Conservation (phyloP, 2,797 vertebrate genomes). For the Nasua narica region DNA sequence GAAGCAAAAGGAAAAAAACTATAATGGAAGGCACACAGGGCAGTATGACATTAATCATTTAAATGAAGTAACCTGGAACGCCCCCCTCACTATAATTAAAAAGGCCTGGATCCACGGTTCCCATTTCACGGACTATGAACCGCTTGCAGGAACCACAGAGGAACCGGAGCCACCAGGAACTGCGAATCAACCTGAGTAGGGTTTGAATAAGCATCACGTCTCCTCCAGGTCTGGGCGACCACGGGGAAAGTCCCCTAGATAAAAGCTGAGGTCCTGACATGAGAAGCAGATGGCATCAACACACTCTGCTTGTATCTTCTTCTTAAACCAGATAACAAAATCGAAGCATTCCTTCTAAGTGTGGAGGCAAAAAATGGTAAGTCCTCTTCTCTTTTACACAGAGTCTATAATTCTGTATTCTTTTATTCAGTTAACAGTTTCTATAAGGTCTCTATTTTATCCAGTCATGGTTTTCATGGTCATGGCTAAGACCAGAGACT, state of each 20-base stretch:
- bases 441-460: background rate
- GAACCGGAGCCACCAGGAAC: background rate
- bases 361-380: background rate
- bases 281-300: background rate
- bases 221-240: background rate
- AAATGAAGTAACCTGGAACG: background rate
- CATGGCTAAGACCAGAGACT: background rate
- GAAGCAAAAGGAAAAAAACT: background rate
- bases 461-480: background rate
- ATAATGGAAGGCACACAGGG: background rate
- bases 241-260: background rate
- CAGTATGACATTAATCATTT: background rate
- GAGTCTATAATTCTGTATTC: background rate
- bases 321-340: background rate
- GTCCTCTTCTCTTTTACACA: background rate
- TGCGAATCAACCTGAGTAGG: background rate
- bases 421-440: background rate
- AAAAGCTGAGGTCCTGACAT: background rate
- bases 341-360: background rate
- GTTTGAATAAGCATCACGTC: background rate
- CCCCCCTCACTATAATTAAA: background rate
- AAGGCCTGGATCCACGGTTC: background rate
- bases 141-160: background rate
- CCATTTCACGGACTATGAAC: background rate
- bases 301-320: background rate